Percentiles rank a stretch among this genome's conserved stretches.
Evolutionary conservation across 2,888 invertebrate species (phyloP).

Genomic region (Matsumyia berberina): DNA sequence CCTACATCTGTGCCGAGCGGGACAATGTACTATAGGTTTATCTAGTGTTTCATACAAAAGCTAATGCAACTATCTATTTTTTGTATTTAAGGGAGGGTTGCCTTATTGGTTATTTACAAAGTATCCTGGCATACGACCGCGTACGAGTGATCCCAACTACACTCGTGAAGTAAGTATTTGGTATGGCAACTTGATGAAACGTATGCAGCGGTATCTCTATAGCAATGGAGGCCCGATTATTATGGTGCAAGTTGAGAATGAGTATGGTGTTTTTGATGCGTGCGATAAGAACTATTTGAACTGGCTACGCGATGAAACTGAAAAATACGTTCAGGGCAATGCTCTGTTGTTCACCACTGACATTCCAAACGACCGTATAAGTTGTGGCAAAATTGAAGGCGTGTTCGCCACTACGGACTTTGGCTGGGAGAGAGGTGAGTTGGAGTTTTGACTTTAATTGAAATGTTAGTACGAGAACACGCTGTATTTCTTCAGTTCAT

Average conservation of each 20-base stretch:
- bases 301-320: slow-evolving; percentile 88
- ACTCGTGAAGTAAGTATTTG: slow-evolving; percentile 85
- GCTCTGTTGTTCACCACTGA: slow-evolving; percentile 93
- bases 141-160: slow-evolving; percentile 87
- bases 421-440: slow-evolving; percentile 85
- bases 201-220: slow-evolving; percentile 84
- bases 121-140: slow-evolving; percentile 87
- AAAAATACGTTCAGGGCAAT: slow-evolving; percentile 80
- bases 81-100: slow-evolving; percentile 88
- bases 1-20: slow-evolving; percentile 96
- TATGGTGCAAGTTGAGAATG: slow-evolving; percentile 94
- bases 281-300: slow-evolving; percentile 89
- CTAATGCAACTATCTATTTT: background rate
- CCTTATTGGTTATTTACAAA: slow-evolving; percentile 89
- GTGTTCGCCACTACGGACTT: slow-evolving; percentile 93
- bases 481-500: slow-evolving; percentile 77
- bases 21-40: slow-evolving; percentile 86
- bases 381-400: slow-evolving; percentile 89
- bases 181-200: slow-evolving; percentile 85
- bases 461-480: background rate
- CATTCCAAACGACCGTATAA: slow-evolving; percentile 85
- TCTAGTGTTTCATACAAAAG: background rate
- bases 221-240: slow-evolving; percentile 93
- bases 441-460: background rate
- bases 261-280: slow-evolving; percentile 92